Evolutionary conservation across 2,797 vertebrate species (phyloP), one percentile per base, ranked within the genome.

Genomic region (Mionectes olivaceus): DNA sequence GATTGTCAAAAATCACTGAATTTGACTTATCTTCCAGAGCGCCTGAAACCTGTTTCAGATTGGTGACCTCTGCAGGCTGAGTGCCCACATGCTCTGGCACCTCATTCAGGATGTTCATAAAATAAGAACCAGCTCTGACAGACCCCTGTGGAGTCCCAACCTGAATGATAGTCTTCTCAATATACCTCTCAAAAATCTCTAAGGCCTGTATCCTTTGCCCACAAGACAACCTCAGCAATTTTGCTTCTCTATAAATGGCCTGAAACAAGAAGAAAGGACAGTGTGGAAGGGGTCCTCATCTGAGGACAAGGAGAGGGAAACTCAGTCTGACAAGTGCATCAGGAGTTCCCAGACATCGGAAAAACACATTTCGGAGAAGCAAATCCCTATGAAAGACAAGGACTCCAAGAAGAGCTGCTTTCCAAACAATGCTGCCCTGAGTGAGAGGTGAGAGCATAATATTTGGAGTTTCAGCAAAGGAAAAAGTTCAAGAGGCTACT

Each of bases 51-150:
- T 5, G 5, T 92, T 89, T 93, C 64, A 47, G 74, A 65, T 68
- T 92, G 82, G 68, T 94, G 89, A 85, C 84, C 70, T 74, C 87
- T 93, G 84, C 79, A 95, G 89, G 87, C 71, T 78, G 53, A 85
- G 87, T 46, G 28, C 33, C 68, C 37, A 37, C 63, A 83, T 56
- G 64, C 28, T 79, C 64, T 70, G 37, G 39, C 21, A 15, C 5
- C 1, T 49, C 67, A n/a, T 52, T 82, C 1, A 0, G 87, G 47
- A 57, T 1, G 1, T 24, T 56, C 6, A 30, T 21, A 49, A 69
- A 71, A 65, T 1, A 80, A 19, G 21, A 15, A 87, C 30, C 8
- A 70, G 10, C 16, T 63, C 16, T 73, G 56, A 77, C 10, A 85
- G n/a, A 70, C 19, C 13, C 6, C 21, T 60, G 37, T 12, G n/a